A percentile compares a stretch with the other conserved stretches of the same genome.
Evolutionary conservation across 30 jellyfish, hydroid and myxozoan genomes (phyloP).

Genomic region (Rhopilema esculentum): DNA sequence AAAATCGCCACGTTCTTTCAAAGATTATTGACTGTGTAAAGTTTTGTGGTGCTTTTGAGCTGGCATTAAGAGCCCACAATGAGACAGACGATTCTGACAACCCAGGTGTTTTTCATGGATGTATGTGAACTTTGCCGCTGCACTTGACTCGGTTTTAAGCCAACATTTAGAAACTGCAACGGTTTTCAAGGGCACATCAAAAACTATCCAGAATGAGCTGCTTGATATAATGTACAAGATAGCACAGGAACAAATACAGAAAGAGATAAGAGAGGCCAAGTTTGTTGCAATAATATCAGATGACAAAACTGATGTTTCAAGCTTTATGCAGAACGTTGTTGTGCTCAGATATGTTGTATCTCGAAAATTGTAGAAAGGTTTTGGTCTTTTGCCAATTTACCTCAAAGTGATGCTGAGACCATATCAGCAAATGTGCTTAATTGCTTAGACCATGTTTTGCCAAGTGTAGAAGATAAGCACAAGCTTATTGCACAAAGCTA

Average conservation of each 20-base stretch:
- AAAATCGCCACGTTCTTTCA: slow-evolving; percentile 24
- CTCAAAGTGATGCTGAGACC: slow-evolving; percentile 44
- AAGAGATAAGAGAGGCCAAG: slow-evolving; percentile 32
- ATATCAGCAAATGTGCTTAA: slow-evolving; percentile 13
- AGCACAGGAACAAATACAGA: not conserved
- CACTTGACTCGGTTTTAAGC: slow-evolving; percentile 28
- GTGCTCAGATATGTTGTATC: slow-evolving; percentile 32
- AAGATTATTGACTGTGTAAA: slow-evolving; percentile 30
- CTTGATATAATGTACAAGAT: slow-evolving; percentile 30
- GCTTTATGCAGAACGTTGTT: slow-evolving; percentile 31
- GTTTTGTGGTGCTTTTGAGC: slow-evolving; percentile 34
- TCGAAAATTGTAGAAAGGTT: slow-evolving; percentile 38
- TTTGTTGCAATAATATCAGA: slow-evolving; percentile 35
- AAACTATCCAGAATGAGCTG: slow-evolving; percentile 56
- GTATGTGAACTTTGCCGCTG: slow-evolving; percentile 30
- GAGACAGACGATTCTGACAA: slow-evolving; percentile 25
- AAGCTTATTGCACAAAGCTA: no score
- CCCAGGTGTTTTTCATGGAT: slow-evolving; percentile 6
- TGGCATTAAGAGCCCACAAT: slow-evolving; percentile 47
- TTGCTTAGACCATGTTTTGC: slow-evolving; percentile 32
- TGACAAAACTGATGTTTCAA: slow-evolving; percentile 45
- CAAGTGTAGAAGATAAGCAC: slow-evolving; percentile 14
- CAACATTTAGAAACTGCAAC: slow-evolving; percentile 34
- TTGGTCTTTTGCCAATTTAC: slow-evolving; percentile 24
- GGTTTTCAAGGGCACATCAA: slow-evolving; percentile 41